A percentile compares a stretch with the other conserved stretches of the same genome.
These are phyloP conservation scores for Micronycteris hirsuta DNA, from an alignment of 2,113 vertebrate genomes.

Conservation along the genomic window DNA sequence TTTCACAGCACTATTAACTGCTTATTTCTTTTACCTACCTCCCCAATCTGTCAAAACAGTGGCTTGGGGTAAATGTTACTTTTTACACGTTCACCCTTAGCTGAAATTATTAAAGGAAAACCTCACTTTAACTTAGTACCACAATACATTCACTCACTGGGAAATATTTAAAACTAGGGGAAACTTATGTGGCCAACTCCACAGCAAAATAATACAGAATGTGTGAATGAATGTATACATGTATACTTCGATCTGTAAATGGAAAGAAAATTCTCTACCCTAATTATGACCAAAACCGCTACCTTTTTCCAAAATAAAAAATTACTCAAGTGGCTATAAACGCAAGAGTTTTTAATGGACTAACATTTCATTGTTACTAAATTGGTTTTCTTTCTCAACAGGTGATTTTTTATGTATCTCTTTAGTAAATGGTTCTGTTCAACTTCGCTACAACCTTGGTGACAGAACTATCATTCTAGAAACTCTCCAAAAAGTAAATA, in stretches of 20 bases:
- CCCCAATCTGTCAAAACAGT: not conserved
- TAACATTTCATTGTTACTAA: not conserved
- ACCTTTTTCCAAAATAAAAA: not conserved
- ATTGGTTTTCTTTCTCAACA: constrained; percentile 64
- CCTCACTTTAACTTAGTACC: not conserved
- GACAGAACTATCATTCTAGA: constrained; percentile 81
- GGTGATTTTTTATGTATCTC: constrained; percentile 91
- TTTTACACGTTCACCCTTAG: not conserved
- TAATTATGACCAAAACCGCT: not conserved
- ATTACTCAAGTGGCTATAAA: not conserved
- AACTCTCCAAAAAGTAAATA: constrained; percentile 73
- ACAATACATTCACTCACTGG: not conserved
- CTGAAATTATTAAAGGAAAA: not conserved
- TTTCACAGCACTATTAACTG: not conserved
- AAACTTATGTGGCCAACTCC: not conserved
- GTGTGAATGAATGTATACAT: not conserved
- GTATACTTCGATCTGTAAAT: not conserved
- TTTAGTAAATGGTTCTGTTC: constrained; percentile 82
- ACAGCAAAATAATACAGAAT: not conserved
- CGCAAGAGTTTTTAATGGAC: not conserved
- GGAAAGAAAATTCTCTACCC: not conserved
- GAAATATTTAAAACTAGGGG: not conserved
- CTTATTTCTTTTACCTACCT: not conserved
- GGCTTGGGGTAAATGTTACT: not conserved
- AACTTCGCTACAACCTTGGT: constrained; percentile 88